Evolutionary conservation across 2,888 invertebrate genomes (phyloP).

Genomic region (Trichopoda pennipes): DNA sequence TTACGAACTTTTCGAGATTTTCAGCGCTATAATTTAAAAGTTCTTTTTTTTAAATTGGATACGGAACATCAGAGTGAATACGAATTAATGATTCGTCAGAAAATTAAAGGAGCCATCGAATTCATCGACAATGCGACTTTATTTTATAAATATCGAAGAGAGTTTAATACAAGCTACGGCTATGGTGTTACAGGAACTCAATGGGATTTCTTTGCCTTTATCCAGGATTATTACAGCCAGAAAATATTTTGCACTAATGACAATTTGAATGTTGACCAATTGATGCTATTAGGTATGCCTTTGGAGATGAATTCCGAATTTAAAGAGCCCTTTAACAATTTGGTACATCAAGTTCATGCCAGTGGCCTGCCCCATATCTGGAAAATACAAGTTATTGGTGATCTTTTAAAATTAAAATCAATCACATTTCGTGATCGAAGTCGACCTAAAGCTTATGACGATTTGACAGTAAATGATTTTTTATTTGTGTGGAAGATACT

Average conservation of each 20-base stretch:
- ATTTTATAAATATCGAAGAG: conserved; percentile 20
- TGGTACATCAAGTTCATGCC: conserved; percentile 29
- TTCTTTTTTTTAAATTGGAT: neutral
- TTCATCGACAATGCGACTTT: conserved; percentile 7
- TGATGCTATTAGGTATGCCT: conserved; percentile 16
- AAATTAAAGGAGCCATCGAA: conserved; percentile 4
- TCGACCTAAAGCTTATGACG: neutral
- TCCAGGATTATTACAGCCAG: conserved; percentile 32
- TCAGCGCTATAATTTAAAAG: neutral
- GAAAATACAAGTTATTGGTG: conserved; percentile 14
- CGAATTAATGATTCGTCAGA: neutral
- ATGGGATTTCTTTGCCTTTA: conserved; percentile 53
- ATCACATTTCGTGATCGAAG: conserved; percentile 23
- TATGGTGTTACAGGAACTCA: conserved; percentile 18
- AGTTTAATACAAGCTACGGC: conserved; percentile 52
- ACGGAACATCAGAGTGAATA: neutral
- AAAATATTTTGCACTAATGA: conserved; percentile 32
- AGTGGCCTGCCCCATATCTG: conserved; percentile 45
- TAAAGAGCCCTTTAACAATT: conserved; percentile 31
- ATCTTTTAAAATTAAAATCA: conserved; percentile 30
- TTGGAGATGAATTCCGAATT: conserved; percentile 45
- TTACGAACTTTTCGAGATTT: conserved; percentile 16
- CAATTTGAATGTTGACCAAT: conserved; percentile 13
- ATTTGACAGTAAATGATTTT: conserved; percentile 30
- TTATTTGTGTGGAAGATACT: conserved; percentile 45